phyloP scores from a whole-genome alignment of 2,888 invertebrate species.

The Nasonovia ribisnigri region DNA sequence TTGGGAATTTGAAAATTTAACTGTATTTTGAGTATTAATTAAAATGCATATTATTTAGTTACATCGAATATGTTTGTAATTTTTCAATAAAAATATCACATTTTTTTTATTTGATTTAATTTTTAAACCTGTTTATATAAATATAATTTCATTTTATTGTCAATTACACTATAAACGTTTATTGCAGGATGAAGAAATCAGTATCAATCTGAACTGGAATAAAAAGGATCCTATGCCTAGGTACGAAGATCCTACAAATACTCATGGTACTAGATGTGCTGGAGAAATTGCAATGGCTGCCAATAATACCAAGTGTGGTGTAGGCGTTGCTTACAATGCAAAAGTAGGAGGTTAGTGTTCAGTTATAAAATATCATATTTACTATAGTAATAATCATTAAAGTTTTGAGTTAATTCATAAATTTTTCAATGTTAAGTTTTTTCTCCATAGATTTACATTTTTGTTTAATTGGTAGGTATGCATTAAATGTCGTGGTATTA shows the following conservation, averaged over 20 bases:
- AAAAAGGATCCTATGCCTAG: constrained; percentile 84
- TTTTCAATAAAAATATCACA: not conserved
- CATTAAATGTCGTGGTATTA: not conserved
- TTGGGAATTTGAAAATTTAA: not conserved
- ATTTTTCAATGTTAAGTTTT: not conserved
- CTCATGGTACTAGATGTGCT: constrained; percentile 94
- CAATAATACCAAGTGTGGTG: constrained; percentile 90
- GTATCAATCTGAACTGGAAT: constrained; percentile 86
- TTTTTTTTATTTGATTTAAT: not conserved
- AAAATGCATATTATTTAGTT: not conserved
- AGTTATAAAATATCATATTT: not conserved
- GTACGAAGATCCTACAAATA: constrained; percentile 74
- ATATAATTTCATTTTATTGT: not conserved
- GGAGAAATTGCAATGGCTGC: constrained; percentile 92
- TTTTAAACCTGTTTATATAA: not conserved
- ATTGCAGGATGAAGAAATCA: constrained; percentile 83
- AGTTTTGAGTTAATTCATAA: not conserved
- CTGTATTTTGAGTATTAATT: not conserved
- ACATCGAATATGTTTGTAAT: not conserved
- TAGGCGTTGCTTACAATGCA: constrained; percentile 91
- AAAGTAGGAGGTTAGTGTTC: constrained; percentile 79
- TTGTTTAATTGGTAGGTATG: not conserved
- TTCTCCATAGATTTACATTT: not conserved
- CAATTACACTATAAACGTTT: constrained; percentile 23
- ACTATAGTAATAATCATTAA: not conserved